These are phyloP conservation scores for Hylia prasina DNA, from an alignment of 2,113 vertebrate genomes.

Conservation along the genomic window DNA sequence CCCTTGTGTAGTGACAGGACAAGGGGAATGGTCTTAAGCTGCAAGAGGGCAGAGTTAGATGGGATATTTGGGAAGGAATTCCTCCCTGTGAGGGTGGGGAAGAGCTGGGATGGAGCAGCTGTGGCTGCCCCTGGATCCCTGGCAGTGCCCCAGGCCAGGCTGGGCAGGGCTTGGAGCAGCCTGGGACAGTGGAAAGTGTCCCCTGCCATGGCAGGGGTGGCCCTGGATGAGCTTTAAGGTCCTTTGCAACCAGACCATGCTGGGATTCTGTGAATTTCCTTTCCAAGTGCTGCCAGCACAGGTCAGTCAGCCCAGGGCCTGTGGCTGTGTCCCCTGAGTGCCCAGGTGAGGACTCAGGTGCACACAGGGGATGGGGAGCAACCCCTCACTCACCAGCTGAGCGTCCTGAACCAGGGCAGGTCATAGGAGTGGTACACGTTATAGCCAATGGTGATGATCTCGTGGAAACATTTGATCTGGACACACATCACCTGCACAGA, in stretches of 20 bases:
- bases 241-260: not conserved
- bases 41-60: not conserved
- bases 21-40: not conserved
- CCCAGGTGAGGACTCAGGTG: fast-evolving
- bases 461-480: slow-evolving; percentile 98
- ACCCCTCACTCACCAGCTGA: slow-evolving; percentile 87
- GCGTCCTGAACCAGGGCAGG: slow-evolving; percentile 96
- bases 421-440: slow-evolving; percentile 98
- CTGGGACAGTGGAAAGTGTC: not conserved
- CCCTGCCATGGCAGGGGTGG: not conserved
- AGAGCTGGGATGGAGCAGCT: not conserved
- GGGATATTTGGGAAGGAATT: not conserved
- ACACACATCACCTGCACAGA: slow-evolving; percentile 88
- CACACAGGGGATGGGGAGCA: not conserved
- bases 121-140: not conserved
- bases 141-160: fast-evolving
- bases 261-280: not conserved
- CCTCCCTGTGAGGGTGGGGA: not conserved
- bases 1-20: not conserved
- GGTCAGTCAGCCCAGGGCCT: not conserved
- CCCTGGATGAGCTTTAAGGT: not conserved
- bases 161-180: not conserved
- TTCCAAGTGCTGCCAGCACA: not conserved
- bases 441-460: slow-evolving; percentile 98
- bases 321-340: not conserved